Conservation (phyloP, 2,888 invertebrate genomes). For the Limenitis camilla region DNA sequence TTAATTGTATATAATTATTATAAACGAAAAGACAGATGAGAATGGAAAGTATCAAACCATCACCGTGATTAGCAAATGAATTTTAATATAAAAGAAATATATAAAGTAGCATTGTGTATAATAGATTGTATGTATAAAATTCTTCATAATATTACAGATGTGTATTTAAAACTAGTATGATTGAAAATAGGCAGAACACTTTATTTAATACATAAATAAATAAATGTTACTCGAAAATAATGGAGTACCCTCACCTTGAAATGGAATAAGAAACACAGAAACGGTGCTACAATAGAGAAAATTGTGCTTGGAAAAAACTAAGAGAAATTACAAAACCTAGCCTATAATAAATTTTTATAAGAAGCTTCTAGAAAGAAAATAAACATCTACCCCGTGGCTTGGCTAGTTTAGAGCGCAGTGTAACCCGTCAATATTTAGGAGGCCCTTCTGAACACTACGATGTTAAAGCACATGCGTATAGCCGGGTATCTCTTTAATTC, state of each 20-base stretch:
- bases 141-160: no score
- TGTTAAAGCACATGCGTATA: slow-evolving; percentile 59
- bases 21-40: slow-evolving; percentile 40
- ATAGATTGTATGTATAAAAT: not conserved
- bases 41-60: slow-evolving; percentile 63
- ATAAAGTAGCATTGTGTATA: not conserved
- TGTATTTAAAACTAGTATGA: no score
- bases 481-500: slow-evolving; percentile 51
- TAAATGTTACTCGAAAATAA: slow-evolving; percentile 17
- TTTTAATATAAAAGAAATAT: slow-evolving; percentile 2
- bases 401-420: slow-evolving; percentile 51
- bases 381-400: slow-evolving; percentile 34
- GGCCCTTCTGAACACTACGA: slow-evolving; percentile 50
- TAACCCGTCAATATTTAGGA: slow-evolving; percentile 49
- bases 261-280: slow-evolving; percentile 42
- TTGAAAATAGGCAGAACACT: slow-evolving; percentile 3
- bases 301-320: slow-evolving; percentile 48
- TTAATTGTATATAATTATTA: slow-evolving; percentile 26
- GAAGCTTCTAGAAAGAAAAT: slow-evolving; percentile 30
- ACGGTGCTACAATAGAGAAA: slow-evolving; percentile 53
- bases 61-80: slow-evolving; percentile 55
- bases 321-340: slow-evolving; percentile 18
- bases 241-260: slow-evolving; percentile 51
- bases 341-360: slow-evolving; percentile 8
- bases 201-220: slow-evolving; percentile 2